Conservation (phyloP, 2,888 invertebrate genomes). For the Phania funesta region DNA sequence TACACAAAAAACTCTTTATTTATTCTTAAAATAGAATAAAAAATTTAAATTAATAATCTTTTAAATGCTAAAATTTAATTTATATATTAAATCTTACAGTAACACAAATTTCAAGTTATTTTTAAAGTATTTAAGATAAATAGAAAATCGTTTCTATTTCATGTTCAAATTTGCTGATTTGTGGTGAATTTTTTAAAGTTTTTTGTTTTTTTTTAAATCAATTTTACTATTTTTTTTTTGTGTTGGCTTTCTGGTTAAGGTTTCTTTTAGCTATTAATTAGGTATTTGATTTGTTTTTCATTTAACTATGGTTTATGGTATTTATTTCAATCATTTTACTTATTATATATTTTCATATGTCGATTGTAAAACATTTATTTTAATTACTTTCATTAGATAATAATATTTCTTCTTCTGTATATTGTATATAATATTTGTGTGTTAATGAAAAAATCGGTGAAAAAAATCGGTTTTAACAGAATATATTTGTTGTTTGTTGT, state of each 20-base stretch:
- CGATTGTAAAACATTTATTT: slow-evolving; percentile 63
- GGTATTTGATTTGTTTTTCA: slow-evolving; percentile 44
- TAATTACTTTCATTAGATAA: neutral
- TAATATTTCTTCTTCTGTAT: slow-evolving; percentile 56
- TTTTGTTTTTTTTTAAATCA: slow-evolving; percentile 37
- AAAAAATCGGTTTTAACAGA: slow-evolving; percentile 57
- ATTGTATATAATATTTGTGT: slow-evolving; percentile 63
- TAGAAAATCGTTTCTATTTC: slow-evolving; percentile 49
- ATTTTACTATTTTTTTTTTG: slow-evolving; percentile 69
- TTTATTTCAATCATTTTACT: slow-evolving; percentile 34
- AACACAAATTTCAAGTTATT: slow-evolving; percentile 35
- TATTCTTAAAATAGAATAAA: slow-evolving; percentile 1
- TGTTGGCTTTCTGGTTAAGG: slow-evolving; percentile 68
- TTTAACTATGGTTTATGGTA: slow-evolving; percentile 59
- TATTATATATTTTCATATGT: slow-evolving; percentile 42
- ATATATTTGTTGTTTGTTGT: slow-evolving; percentile 57
- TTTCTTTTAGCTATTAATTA: slow-evolving; percentile 61
- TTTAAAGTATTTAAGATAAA: slow-evolving; percentile 5
- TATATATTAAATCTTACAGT: slow-evolving; percentile 48
- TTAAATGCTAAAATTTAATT: slow-evolving; percentile 35
- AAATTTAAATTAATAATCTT: slow-evolving; percentile 27
- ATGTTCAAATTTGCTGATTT: slow-evolving; percentile 22
- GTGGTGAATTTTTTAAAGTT: slow-evolving; percentile 41
- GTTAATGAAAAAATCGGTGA: slow-evolving; percentile 49
- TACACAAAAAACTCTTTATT: neutral